Evolutionary conservation across 2,113 vertebrate species (phyloP).

Genomic region (Panurus biarmicus): DNA sequence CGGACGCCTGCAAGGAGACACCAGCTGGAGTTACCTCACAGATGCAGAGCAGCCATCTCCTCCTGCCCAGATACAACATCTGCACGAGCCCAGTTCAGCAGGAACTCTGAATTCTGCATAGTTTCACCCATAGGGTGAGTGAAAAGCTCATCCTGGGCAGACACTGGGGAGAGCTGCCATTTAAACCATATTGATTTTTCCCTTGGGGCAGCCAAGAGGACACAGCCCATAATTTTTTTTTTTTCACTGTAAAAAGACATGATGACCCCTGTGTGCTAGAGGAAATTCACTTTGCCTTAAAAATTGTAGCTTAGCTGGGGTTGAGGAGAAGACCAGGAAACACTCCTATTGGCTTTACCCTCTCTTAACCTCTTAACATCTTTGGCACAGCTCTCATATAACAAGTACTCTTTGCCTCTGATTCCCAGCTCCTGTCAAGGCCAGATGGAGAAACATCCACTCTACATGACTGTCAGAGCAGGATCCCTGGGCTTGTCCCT

Average conservation of each 20-base stretch:
- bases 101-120: background rate
- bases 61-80: background rate
- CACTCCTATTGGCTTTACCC: background rate
- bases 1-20: slow-evolving; percentile 80
- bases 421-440: background rate
- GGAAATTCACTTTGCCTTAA: background rate
- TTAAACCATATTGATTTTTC: background rate
- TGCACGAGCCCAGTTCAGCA: background rate
- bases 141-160: background rate
- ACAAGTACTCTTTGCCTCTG: background rate
- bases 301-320: background rate
- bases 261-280: background rate
- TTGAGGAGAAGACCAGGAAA: background rate
- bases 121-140: background rate
- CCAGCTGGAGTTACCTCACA: background rate
- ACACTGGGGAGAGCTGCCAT: background rate
- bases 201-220: background rate
- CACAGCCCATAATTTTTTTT: background rate
- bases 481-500: background rate
- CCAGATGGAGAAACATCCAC: background rate
- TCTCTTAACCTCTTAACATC: background rate
- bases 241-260: background rate
- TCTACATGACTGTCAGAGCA: background rate
- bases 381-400: background rate
- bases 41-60: background rate